phyloP scores from a whole-genome alignment of 2,797 vertebrate genomes.

The Iguana delicatissima region DNA sequence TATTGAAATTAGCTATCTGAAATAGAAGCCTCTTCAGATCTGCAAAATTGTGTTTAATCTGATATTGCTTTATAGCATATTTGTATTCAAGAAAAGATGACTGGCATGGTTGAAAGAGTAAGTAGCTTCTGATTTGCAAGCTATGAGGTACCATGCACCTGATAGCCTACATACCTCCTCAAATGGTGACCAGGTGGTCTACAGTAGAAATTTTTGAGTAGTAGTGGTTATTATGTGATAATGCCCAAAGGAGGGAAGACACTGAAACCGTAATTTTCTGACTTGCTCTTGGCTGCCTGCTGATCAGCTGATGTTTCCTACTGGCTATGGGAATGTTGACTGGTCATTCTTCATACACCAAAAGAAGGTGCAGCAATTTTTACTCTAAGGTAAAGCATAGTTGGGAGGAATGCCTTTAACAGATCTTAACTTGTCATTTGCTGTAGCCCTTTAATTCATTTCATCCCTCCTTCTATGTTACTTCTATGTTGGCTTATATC shows the following conservation, averaged over 20 bases:
- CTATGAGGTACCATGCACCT: too few species aligned
- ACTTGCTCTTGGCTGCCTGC: neutral
- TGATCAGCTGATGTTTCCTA: neutral
- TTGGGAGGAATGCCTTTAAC: too few species aligned
- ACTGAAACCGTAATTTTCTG: neutral
- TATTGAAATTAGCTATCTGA: neutral
- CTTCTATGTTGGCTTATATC: too few species aligned
- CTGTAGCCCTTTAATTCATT: neutral
- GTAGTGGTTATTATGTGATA: neutral
- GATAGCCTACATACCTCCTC: too few species aligned
- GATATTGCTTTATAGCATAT: neutral
- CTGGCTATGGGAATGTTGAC: too few species aligned
- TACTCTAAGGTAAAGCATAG: neutral
- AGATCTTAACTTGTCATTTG: neutral
- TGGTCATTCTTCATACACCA: neutral
- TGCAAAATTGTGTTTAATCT: neutral
- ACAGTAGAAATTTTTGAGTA: neutral
- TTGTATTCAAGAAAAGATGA: neutral
- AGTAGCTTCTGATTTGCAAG: neutral
- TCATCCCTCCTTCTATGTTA: neutral
- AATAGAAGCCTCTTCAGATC: neutral
- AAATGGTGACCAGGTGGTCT: too few species aligned
- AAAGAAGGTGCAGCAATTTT: neutral
- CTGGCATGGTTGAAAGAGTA: neutral
- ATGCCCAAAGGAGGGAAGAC: neutral